Evolutionary conservation across 2,888 invertebrate genomes (phyloP).

Genomic region (Drosophila algonquin): DNA sequence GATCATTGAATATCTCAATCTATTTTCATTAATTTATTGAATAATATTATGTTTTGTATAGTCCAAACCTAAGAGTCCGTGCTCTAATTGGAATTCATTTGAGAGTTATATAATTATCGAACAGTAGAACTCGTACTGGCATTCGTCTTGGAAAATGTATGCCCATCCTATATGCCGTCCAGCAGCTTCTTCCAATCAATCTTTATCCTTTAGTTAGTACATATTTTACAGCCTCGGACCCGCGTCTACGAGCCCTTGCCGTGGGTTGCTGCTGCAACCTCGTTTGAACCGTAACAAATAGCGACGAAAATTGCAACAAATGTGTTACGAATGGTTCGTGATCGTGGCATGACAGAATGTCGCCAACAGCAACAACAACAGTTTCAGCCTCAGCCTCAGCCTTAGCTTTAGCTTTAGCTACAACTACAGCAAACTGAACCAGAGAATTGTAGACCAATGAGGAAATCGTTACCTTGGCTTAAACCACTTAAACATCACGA

Average conservation of each 20-base stretch:
- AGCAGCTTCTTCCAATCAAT: conserved; percentile 1
- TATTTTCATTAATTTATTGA: too few relatives aligned
- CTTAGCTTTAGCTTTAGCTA: not conserved
- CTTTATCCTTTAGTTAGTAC: conserved; percentile 60
- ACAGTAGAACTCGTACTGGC: not conserved
- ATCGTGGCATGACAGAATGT: conserved; percentile 80
- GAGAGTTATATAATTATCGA: too few relatives aligned
- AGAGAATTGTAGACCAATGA: conserved; percentile 70
- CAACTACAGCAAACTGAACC: conserved; percentile 15
- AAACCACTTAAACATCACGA: conserved; percentile 80
- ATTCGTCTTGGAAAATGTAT: not conserved
- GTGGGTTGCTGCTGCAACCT: conserved; percentile 52
- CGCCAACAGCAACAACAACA: conserved; percentile 46
- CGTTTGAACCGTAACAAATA: conserved; percentile 77
- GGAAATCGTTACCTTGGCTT: conserved; percentile 73
- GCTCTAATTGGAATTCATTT: not conserved
- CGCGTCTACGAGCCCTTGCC: conserved; percentile 10
- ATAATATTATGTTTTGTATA: too few relatives aligned
- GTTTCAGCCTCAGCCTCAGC: not conserved
- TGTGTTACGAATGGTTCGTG: conserved; percentile 81
- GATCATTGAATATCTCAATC: too few relatives aligned
- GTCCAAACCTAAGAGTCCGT: not conserved
- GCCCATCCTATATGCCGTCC: too few relatives aligned
- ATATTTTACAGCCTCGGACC: conserved; percentile 63
- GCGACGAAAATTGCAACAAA: conserved; percentile 80